A percentile compares a stretch with the other conserved stretches of the same genome.
Evolutionary conservation across 2,113 vertebrate species (phyloP).

Genomic region (Rhinopomastus cyanomelas): DNA sequence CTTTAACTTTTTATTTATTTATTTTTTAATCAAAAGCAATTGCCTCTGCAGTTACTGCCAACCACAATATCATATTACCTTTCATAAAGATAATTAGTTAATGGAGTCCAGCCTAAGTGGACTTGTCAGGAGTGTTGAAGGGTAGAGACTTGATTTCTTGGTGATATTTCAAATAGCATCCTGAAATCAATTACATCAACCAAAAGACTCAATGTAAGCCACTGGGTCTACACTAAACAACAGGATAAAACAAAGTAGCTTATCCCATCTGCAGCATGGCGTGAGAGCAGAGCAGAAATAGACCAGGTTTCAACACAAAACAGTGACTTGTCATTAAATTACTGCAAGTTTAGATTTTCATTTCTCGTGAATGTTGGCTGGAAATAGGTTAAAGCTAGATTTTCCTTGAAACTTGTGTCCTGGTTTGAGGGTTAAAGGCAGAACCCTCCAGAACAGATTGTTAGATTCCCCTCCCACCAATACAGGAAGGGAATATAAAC

Average conservation of each 20-base stretch:
- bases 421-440: too few relatives aligned
- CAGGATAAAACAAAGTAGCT: not conserved
- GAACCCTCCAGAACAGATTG: too few relatives aligned
- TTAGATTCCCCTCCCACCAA: too few relatives aligned
- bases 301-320: not conserved
- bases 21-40: not conserved
- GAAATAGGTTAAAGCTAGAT: not conserved
- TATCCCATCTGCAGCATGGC: not conserved
- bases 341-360: not conserved
- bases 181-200: not conserved
- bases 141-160: not conserved
- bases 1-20: not conserved
- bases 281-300: not conserved
- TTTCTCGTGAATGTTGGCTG: not conserved
- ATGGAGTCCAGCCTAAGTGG: not conserved
- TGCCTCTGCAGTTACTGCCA: not conserved
- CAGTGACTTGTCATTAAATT: not conserved
- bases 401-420: not conserved
- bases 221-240: not conserved
- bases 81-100: not conserved
- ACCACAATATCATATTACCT: not conserved
- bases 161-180: not conserved
- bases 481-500: too few relatives aligned
- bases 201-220: not conserved
- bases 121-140: not conserved